A percentile compares a stretch with the other conserved stretches of the same genome.
Conservation (phyloP, 1,140 invertebrate genomes). For the Harlomillsia oculata region DNA sequence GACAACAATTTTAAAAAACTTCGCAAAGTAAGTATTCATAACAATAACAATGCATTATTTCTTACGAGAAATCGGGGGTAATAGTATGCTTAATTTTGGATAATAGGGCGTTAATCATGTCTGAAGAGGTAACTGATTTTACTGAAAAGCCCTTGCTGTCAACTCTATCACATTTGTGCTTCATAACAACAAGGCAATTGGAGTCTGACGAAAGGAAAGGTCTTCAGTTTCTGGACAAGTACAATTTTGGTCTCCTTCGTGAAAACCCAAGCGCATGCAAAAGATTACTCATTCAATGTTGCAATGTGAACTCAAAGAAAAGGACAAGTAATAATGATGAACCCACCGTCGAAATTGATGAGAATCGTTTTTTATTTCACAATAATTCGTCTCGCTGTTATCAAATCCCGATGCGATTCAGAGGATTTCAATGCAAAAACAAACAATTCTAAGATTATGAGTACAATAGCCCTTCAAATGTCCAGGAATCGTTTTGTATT, state of each 20-base stretch:
- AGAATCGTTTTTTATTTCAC: constrained; percentile 19
- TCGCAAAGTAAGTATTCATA: too few relatives aligned
- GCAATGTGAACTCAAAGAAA: too few relatives aligned
- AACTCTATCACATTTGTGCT: constrained; percentile 15
- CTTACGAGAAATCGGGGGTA: too few relatives aligned
- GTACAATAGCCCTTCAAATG: background rate
- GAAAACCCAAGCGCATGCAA: too few relatives aligned
- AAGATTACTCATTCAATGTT: too few relatives aligned
- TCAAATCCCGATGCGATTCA: constrained; percentile 30
- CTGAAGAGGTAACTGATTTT: constrained; percentile 15
- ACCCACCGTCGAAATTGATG: background rate
- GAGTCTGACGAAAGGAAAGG: background rate
- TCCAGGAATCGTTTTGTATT: too few relatives aligned
- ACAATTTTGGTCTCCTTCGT: too few relatives aligned
- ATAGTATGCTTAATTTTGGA: too few relatives aligned
- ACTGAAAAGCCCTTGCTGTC: constrained; percentile 4
- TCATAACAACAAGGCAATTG: background rate
- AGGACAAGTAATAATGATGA: background rate
- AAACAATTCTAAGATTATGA: constrained; percentile 4
- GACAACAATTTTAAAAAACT: too few relatives aligned
- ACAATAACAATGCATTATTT: too few relatives aligned
- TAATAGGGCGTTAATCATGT: constrained; percentile 22
- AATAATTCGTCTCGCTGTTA: constrained; percentile 26
- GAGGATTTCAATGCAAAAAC: constrained; percentile 26
- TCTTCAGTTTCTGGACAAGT: constrained; percentile 5